These are phyloP conservation scores for Helicoverpa assulta DNA, from an alignment of 2,888 invertebrate genomes.

Conservation along the genomic window DNA sequence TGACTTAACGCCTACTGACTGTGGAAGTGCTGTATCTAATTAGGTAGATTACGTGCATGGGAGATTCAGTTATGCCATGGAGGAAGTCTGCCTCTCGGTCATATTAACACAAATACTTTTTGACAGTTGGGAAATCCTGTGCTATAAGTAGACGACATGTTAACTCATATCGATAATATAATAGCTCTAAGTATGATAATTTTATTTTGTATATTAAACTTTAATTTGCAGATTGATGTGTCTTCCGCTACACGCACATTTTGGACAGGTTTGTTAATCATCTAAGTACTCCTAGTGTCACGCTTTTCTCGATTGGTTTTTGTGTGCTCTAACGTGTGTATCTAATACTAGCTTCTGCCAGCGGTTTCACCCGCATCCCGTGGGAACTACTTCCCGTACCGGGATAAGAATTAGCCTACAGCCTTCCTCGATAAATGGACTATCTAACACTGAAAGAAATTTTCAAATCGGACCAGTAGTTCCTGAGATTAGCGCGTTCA, in stretches of 20 bases:
- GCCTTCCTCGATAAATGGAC: too few species aligned
- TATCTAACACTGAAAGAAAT: too few species aligned
- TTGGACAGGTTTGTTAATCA: conserved; percentile 10
- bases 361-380: too few species aligned
- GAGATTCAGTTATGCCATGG: conserved; percentile 59
- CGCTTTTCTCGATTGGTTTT: background rate
- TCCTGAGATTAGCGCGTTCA: too few species aligned
- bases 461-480: too few species aligned
- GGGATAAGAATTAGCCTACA: too few species aligned
- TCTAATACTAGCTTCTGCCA: too few species aligned
- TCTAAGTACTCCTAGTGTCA: background rate
- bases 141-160: conserved; percentile 22
- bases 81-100: conserved; percentile 47
- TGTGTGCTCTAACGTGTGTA: background rate
- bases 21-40: conserved; percentile 63
- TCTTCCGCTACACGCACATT: conserved; percentile 7
- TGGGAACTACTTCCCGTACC: too few species aligned
- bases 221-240: conserved; percentile 4
- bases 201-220: conserved; percentile 13
- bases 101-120: conserved; percentile 34
- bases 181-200: conserved; percentile 28
- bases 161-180: conserved; percentile 7
- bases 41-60: conserved; percentile 58
- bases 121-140: conserved; percentile 31
- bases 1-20: conserved; percentile 69